Evolutionary conservation across 2,113 vertebrate genomes (phyloP), one percentile per base, ranked within the genome.

Genomic region (Burhinus oedicnemus): DNA sequence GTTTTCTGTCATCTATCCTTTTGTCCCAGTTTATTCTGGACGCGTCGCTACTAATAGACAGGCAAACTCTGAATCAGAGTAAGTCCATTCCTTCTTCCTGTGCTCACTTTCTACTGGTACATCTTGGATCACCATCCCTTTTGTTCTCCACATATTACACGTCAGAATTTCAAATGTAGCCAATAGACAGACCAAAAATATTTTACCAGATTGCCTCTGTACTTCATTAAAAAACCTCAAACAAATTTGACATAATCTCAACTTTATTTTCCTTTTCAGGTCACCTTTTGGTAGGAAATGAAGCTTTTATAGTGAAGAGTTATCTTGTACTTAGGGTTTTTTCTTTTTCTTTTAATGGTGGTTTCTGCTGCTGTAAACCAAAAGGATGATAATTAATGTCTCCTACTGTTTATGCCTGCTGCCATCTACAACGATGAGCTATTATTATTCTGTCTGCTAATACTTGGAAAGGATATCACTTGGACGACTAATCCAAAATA

Each of bases 401-500:
- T 91, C 57, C 74, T 65, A 57, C 75, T 93, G 89, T 95, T 97
- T 95, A 95, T 4, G 45, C 74, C 75, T 91, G 70, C 93, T 97
- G 94, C 87, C 70, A 51, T 82, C 87, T 76, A 87, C 77, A 93
- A 34, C 0, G 4, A 91, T 77, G 57, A 95, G 42, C 83, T 95
- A 23, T 93, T 96, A 95, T 96, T 97, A 94, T 83, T 91, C 74
- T 91, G 87, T 93, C 97, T 94, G 81, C 57, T 80, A 76, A 69
- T 79, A 80, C 89, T 79, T 89, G 83, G 94, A 95, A 94, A 87
- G 62, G 65, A 79, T 91, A 95, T 87, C 74, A 54, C 47, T 89
- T 82, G 77, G 77, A 87, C 29, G 0, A 76, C 57, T 91, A 92
- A 92, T 91, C 87, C 78, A 87, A 93, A 93, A 87, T 91, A 89